Evolutionary conservation across 2,888 invertebrate species (phyloP).

Genomic region (Rhagophthalmus giganteus): DNA sequence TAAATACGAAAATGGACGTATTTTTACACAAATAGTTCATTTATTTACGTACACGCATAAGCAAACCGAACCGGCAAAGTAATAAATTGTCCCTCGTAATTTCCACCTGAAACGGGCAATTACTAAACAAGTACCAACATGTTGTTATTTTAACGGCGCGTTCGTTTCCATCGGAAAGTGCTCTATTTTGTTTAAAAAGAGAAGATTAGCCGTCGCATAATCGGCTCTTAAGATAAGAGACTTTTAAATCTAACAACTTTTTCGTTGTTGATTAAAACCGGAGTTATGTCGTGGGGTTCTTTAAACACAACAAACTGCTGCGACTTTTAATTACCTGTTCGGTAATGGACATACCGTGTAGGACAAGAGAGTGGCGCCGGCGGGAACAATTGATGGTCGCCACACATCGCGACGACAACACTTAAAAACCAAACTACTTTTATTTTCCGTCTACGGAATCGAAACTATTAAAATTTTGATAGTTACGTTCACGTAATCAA

Average conservation of each 20-base stretch:
- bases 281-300: slow-evolving; percentile 47
- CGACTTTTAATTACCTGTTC: slow-evolving; percentile 57
- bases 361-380: slow-evolving; percentile 55
- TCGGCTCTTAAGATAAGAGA: slow-evolving; percentile 31
- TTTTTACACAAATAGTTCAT: no score
- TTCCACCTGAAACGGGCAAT: not conserved
- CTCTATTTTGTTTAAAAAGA: slow-evolving; percentile 27
- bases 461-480: slow-evolving; percentile 11
- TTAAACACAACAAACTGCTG: slow-evolving; percentile 50
- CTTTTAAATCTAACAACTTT: slow-evolving; percentile 38
- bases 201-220: slow-evolving; percentile 27
- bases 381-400: slow-evolving; percentile 52
- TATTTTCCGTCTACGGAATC: slow-evolving; percentile 16
- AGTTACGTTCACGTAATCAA: not conserved
- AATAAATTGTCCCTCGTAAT: no score
- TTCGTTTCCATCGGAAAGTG: slow-evolving; percentile 22
- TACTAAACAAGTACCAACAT: not conserved
- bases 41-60: no score
- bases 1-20: no score
- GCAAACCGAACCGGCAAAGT: no score
- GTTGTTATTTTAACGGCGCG: slow-evolving; percentile 17
- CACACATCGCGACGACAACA: slow-evolving; percentile 45
- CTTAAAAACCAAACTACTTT: slow-evolving; percentile 22
- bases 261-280: slow-evolving; percentile 51
- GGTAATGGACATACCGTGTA: slow-evolving; percentile 58